Evolutionary conservation across 2,797 vertebrate genomes (phyloP), one percentile per base, ranked within the genome.

Genomic region (Rhinella marina): DNA sequence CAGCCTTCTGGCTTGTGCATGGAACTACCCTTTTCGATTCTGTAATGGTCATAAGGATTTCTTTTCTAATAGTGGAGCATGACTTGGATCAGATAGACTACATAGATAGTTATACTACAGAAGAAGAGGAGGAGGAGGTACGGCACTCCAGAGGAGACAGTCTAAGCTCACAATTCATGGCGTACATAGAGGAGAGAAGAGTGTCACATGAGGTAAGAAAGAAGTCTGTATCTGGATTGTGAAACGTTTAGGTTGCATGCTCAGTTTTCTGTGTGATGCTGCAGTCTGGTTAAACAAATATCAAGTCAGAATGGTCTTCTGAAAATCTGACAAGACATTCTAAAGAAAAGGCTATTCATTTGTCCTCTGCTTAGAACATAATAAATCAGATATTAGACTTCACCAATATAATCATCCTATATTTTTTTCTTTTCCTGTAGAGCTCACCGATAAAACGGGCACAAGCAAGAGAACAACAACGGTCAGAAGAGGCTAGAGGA

Each of bases 141-240:
- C 93, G 95, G 87, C 93, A 94, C 66, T 92, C 92, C 91, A 95
- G 92, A 90, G 90, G 92, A 88, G 90, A 93, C 92, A 99, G 97
- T 92, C 97, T 99, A 81, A 99, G 97, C 93, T 97, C 97, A 19
- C 97, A 98, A 90, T 99, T 99, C 90, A 96, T 98, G 97, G 98
- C 98, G 0, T 99, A 99, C 91, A 99, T 99, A 41, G 98, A 99
- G 93, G 95, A 95, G 41, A 96, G 96, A 86, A 95, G 97, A 86
- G 95, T 97, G 93, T 97, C 96, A 78, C 95, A 94, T 57, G 97
- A 98, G 97, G 98, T 98, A 92, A 0, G 52, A 13, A 75, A 14
- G 72, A 17, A 54, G 2, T 11, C 52, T 54, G 52, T 54, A 54
- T 1, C 59, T 61, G 59, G 41, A 41, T 41, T 41, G 41, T 19